phyloP scores from a whole-genome alignment of 2,797 vertebrate species.

The Ciconia nigra region DNA sequence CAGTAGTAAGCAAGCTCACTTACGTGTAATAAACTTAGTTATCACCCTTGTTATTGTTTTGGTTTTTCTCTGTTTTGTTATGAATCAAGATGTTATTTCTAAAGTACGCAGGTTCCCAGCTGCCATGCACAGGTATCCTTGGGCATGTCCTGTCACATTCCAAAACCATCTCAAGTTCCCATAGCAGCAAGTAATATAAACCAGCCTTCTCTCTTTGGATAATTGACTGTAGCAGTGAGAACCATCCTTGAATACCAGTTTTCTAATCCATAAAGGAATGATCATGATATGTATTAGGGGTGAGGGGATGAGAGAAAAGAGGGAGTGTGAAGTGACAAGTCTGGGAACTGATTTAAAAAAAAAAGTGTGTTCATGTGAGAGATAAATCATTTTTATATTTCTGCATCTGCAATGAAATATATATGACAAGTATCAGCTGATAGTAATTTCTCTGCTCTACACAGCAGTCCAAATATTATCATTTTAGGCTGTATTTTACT shows the following conservation, averaged over 20 bases:
- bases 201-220: not conserved
- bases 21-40: conserved; percentile 13
- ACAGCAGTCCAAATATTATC: not conserved
- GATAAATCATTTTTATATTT: not conserved
- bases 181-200: not conserved
- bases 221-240: conserved; percentile 26
- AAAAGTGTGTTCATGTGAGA: not conserved
- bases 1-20: conserved; percentile 21
- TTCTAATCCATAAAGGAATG: not conserved
- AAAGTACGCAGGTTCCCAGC: not conserved
- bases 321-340: not conserved
- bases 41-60: not conserved
- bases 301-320: not conserved
- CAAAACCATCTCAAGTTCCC: not conserved
- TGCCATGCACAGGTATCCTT: conserved; percentile 1
- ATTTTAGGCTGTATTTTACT: not conserved
- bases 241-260: conserved; percentile 11
- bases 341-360: not conserved
- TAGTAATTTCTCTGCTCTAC: not conserved
- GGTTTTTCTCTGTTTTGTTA: conserved; percentile 36
- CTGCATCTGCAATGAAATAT: not conserved
- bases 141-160: not conserved
- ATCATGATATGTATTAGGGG: not conserved
- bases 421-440: not conserved
- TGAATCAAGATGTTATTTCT: conserved; percentile 11